These are phyloP conservation scores for Ctenopoma multispine DNA, from an alignment of 2,797 vertebrate genomes.

Conservation along the genomic window DNA sequence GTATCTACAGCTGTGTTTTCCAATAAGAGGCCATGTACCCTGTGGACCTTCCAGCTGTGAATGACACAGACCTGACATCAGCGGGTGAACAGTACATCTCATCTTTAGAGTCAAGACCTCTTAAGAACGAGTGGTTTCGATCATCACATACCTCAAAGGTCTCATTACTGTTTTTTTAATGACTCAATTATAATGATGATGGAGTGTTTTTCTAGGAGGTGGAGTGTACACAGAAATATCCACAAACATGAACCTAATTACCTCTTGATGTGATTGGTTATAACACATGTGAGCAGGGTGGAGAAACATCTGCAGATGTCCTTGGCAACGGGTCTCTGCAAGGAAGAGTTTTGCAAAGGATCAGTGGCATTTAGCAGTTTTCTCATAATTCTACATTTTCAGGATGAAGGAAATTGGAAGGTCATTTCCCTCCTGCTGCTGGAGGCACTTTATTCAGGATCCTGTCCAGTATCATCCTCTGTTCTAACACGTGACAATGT, in stretches of 20 bases:
- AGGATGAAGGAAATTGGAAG: too few species aligned
- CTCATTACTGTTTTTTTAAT: background rate
- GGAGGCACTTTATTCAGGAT: too few species aligned
- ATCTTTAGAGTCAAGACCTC: conserved; percentile 51
- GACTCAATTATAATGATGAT: background rate
- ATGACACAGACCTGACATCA: conserved; percentile 55
- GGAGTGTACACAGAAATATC: too few species aligned
- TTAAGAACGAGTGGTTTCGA: conserved; percentile 46
- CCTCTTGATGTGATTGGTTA: background rate
- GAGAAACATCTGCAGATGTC: background rate
- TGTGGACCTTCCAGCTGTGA: conserved; percentile 72
- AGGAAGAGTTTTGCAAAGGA: too few species aligned
- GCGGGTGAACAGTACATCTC: conserved; percentile 58
- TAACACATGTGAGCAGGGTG: background rate
- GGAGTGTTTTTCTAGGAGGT: background rate
- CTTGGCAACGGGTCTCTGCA: background rate
- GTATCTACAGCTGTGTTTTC: background rate
- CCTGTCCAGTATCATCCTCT: too few species aligned
- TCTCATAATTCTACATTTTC: too few species aligned
- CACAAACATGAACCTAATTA: background rate
- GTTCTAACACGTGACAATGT: too few species aligned
- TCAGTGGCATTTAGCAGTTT: too few species aligned
- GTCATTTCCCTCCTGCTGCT: too few species aligned
- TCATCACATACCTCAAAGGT: conserved; percentile 65
- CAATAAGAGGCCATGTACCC: conserved; percentile 70